These are phyloP conservation scores for Threskiornis aethiopicus DNA, from an alignment of 2,797 vertebrate genomes.

Conservation along the genomic window DNA sequence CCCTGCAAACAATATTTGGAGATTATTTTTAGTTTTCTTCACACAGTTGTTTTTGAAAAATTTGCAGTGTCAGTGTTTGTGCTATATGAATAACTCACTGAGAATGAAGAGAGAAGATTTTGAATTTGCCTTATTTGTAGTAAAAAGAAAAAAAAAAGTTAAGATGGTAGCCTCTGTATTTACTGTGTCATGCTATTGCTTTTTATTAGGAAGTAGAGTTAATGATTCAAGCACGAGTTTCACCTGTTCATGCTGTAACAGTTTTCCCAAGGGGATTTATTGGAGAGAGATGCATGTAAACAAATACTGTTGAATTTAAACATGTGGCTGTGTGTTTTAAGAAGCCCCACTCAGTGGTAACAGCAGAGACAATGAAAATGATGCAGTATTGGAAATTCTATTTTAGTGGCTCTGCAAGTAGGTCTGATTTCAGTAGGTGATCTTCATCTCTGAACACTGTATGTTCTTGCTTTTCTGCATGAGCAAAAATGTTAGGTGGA, in stretches of 20 bases:
- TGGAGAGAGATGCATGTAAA: background rate
- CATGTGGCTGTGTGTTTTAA: background rate
- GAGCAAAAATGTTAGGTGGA: background rate
- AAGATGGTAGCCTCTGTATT: background rate
- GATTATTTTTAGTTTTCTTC: background rate
- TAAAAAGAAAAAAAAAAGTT: background rate
- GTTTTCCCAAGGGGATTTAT: background rate
- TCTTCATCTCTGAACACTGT: background rate
- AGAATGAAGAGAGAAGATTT: background rate
- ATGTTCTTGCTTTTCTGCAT: background rate
- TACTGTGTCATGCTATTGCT: background rate
- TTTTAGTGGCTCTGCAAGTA: background rate
- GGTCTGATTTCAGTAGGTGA: background rate
- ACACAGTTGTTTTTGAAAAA: background rate
- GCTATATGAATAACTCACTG: background rate
- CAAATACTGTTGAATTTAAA: background rate
- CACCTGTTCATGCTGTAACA: background rate
- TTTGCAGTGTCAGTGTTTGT: background rate
- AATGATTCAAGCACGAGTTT: background rate
- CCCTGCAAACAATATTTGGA: background rate
- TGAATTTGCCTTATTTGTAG: background rate
- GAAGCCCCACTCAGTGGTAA: background rate
- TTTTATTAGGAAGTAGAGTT: conserved; percentile 20
- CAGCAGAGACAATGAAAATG: background rate
- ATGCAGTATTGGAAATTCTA: background rate